Percentiles rank a stretch among this genome's conserved stretches.
phyloP scores from a whole-genome alignment of 2,888 invertebrate species.

The Reticulitermes lucifugus region DNA sequence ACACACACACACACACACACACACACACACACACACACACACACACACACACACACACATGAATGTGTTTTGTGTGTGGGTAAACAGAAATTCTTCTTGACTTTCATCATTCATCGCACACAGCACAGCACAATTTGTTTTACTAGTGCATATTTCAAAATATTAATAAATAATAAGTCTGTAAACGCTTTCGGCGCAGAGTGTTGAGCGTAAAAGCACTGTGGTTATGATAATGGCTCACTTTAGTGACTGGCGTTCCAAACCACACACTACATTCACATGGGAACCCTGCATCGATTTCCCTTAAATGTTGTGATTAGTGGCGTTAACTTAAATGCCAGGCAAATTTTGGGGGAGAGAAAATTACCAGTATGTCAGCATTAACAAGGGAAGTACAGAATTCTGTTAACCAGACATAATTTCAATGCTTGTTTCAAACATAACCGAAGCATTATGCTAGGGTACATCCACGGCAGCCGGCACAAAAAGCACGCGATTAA shows the following conservation, averaged over 20 bases:
- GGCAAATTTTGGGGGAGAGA: not conserved
- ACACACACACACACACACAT: no score
- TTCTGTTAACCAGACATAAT: no score
- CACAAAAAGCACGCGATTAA: no score
- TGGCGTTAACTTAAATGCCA: not conserved
- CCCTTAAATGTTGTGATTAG: not conserved
- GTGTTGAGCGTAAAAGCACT: not conserved
- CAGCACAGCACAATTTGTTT: no score
- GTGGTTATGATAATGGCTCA: not conserved
- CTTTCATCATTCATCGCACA: no score
- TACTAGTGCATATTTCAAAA: not conserved
- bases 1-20: no score
- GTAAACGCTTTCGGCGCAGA: not conserved
- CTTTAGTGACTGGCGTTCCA: not conserved
- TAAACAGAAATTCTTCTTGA: no score
- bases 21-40: no score
- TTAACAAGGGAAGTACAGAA: not conserved
- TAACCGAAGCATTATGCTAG: no score
- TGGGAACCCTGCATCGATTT: not conserved
- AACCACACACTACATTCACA: not conserved
- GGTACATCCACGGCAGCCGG: no score
- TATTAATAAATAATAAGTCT: not conserved
- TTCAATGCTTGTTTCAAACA: no score
- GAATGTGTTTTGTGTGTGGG: no score
- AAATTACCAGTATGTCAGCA: not conserved